phyloP scores from a whole-genome alignment of 1,140 invertebrate species.

The Drosophila fuyamai region DNA sequence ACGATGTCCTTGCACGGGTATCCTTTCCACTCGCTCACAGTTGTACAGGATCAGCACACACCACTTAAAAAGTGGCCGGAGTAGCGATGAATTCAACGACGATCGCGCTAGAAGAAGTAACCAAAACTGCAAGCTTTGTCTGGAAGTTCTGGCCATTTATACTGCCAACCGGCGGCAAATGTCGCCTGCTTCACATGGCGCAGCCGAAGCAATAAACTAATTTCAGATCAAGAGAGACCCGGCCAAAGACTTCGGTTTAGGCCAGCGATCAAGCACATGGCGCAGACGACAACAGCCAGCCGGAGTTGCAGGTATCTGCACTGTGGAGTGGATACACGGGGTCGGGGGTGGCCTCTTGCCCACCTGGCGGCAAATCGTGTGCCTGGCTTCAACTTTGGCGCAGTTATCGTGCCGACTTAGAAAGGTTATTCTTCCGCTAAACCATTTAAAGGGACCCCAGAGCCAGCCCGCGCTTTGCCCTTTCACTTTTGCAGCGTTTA shows the following conservation, averaged over 20 bases:
- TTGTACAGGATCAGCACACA: conserved; percentile 40
- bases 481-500: conserved; percentile 67
- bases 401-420: conserved; percentile 64
- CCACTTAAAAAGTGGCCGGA: conserved; percentile 43
- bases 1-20: conserved; percentile 42
- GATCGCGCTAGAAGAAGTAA: conserved; percentile 62
- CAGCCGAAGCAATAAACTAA: conserved; percentile 72
- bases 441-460: conserved; percentile 75
- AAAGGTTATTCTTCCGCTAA: conserved; percentile 82
- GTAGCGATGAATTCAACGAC: conserved; percentile 35
- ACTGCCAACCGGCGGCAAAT: conserved; percentile 70
- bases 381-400: conserved; percentile 56
- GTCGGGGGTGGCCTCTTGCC: conserved; percentile 40
- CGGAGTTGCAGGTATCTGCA: conserved; percentile 1
- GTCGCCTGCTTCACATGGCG: conserved; percentile 82
- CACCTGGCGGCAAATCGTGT: conserved; percentile 73
- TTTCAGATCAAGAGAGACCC: conserved; percentile 68
- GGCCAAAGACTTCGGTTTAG: conserved; percentile 12
- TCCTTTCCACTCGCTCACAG: conserved; percentile 43
- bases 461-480: conserved; percentile 52
- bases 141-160: conserved; percentile 77
- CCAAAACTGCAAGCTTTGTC: conserved; percentile 71
- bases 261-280: conserved; percentile 72
- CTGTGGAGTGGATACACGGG: conserved; percentile 16
- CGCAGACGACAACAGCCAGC: conserved; percentile 15